Conservation (phyloP, 2,888 invertebrate genomes). For the Drymonia ruficornis region DNA sequence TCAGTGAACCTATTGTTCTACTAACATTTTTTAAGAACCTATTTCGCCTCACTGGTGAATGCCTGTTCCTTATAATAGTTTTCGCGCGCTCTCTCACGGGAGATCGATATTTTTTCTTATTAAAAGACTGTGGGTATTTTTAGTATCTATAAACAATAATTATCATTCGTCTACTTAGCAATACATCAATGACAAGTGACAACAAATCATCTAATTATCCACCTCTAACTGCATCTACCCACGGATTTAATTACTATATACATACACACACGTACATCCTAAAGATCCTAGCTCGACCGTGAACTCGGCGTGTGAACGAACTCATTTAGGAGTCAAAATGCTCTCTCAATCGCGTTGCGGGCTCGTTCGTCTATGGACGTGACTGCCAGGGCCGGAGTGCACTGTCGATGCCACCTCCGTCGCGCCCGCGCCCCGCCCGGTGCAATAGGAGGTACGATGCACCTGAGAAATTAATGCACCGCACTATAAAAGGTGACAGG, state of each 20-base stretch:
- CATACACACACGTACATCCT: not conserved
- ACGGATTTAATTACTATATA: not conserved
- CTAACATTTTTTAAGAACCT: too few species aligned
- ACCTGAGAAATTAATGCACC: slow-evolving; percentile 17
- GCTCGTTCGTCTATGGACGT: slow-evolving; percentile 63
- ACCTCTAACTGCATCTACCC: not conserved
- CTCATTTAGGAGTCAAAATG: slow-evolving; percentile 78
- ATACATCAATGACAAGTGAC: not conserved
- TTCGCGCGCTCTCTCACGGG: too few species aligned
- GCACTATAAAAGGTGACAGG: slow-evolving; percentile 1
- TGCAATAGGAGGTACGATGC: slow-evolving; percentile 25
- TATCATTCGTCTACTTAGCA: not conserved
- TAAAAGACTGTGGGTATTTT: too few species aligned
- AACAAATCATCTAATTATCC: too few species aligned
- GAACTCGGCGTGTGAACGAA: slow-evolving; percentile 75
- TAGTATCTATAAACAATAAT: too few species aligned
- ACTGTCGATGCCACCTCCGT: too few species aligned
- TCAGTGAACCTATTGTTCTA: not conserved
- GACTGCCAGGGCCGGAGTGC: slow-evolving; percentile 51
- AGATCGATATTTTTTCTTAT: too few species aligned
- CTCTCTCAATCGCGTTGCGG: slow-evolving; percentile 54
- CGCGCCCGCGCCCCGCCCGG: too few species aligned
- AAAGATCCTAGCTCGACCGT: slow-evolving; percentile 47
- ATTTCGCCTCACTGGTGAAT: too few species aligned
- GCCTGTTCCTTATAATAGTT: too few species aligned